Evolutionary conservation across 2,888 invertebrate species (phyloP), one percentile per base, ranked within the genome.

Genomic region (Parasteatoda lunata): DNA sequence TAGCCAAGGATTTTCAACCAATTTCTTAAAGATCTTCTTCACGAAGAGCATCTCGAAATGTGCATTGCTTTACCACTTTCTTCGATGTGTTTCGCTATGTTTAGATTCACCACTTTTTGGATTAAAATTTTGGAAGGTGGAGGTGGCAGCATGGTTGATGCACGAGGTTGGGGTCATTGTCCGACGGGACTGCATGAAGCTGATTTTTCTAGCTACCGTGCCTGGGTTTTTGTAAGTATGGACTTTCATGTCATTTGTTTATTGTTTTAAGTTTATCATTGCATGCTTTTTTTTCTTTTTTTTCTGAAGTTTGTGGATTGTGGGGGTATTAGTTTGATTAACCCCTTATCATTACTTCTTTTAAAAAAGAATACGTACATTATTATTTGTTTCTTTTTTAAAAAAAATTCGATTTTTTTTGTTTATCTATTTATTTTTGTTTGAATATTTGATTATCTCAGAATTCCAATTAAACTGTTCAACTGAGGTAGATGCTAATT

Each of bases 141-240:
- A 13, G 69, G 47, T 69, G 69, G 59, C 59, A 59, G 11, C 59
- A 59, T 13, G 3, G 9, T 59, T 59, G 11, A 59, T 59, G 59
- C 11, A 59, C 8, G 13, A 9, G 9, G 6, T 15, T 9, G 80
- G 54, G 81, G 81, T 81, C 81, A 73, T 81, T 81, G 79, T 72
- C 79, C 79, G 45, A 47, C 30, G 66, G 59, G 13, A 30, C 66
- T 68, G 13, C 66, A 15, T 15, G 9, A 9, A 59, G 59, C 3
- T 45, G 66, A 30, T 15, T 45, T 9, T 15, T 30, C 30, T 68
- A 45, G 13, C 45, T 15, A n/a, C n/a, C 59, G 3, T 59, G 9
- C 9, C 59, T 7, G 59, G n/a, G 7, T 3, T 68, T 68, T 15
- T 8, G 66, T 68, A 68, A 68, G 66, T 68, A 13, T 68, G 15